These are phyloP conservation scores for Lepisosteus oculatus DNA, from an alignment of 2,113 vertebrate species.

Conservation along the genomic window DNA sequence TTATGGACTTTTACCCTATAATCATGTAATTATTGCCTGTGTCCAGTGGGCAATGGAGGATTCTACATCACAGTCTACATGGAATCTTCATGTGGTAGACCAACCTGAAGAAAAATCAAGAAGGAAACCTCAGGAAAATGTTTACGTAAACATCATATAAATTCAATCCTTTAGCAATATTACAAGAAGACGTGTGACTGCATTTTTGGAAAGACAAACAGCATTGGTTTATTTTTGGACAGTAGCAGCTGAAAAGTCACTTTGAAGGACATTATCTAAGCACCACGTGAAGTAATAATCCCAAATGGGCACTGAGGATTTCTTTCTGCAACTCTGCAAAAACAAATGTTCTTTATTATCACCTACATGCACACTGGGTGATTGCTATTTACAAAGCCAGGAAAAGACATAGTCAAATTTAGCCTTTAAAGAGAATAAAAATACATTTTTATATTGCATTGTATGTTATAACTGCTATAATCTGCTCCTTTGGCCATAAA, in stretches of 20 bases:
- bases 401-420: too few species aligned
- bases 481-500: too few species aligned
- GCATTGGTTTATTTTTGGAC: constrained; percentile 21
- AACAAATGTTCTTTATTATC: too few species aligned
- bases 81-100: constrained; percentile 4
- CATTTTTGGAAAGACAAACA: constrained; percentile 4
- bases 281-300: too few species aligned
- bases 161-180: constrained; percentile 6
- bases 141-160: constrained; percentile 15
- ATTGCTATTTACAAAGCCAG: too few species aligned
- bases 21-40: constrained; percentile 29
- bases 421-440: too few species aligned
- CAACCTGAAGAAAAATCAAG: background rate
- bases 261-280: constrained; percentile 10
- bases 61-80: background rate
- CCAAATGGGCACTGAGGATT: too few species aligned
- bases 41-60: constrained; percentile 9
- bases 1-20: constrained; percentile 25
- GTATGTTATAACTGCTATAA: too few species aligned
- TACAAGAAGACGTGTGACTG: constrained; percentile 4
- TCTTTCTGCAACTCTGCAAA: too few species aligned
- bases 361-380: too few species aligned
- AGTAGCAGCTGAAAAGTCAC: constrained; percentile 5
- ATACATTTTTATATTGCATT: too few species aligned
- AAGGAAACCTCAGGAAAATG: constrained; percentile 14